Evolutionary conservation across 2,797 vertebrate species (phyloP).

Genomic region (Knipowitschia caucasica): DNA sequence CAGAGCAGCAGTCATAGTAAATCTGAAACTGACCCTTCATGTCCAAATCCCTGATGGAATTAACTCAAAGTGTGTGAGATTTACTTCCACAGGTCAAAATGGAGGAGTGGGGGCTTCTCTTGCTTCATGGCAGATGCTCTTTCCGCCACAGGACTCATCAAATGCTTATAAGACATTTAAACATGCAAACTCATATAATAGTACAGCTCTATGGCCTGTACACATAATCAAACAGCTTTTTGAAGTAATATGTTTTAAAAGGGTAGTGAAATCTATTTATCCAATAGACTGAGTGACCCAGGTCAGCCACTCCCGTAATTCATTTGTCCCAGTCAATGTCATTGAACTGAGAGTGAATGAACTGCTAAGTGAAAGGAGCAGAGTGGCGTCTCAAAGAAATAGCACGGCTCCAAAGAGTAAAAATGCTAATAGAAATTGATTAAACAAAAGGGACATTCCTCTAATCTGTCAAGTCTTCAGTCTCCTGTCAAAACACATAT

Average conservation of each 20-base stretch:
- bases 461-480: neutral
- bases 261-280: constrained; percentile 29
- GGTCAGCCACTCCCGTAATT: constrained; percentile 40
- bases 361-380: constrained; percentile 20
- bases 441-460: neutral
- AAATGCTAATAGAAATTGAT: constrained; percentile 18
- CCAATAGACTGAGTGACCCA: constrained; percentile 19
- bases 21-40: constrained; percentile 28
- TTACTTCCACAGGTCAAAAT: constrained; percentile 42
- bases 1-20: constrained; percentile 32
- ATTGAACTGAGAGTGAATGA: constrained; percentile 17
- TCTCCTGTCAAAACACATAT: neutral
- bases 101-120: constrained; percentile 13
- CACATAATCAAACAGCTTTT: constrained; percentile 20
- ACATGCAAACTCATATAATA: neutral
- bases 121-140: constrained; percentile 18
- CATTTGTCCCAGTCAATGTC: constrained; percentile 25
- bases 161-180: neutral
- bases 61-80: constrained; percentile 49
- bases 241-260: constrained; percentile 36
- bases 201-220: neutral
- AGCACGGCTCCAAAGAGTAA: constrained; percentile 2
- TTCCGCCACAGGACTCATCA: neutral
- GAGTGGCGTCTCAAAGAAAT: constrained; percentile 12
- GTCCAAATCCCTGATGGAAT: constrained; percentile 50